These are phyloP conservation scores for Peromyscus californicus DNA, from an alignment of 2,113 vertebrate genomes.

Conservation along the genomic window DNA sequence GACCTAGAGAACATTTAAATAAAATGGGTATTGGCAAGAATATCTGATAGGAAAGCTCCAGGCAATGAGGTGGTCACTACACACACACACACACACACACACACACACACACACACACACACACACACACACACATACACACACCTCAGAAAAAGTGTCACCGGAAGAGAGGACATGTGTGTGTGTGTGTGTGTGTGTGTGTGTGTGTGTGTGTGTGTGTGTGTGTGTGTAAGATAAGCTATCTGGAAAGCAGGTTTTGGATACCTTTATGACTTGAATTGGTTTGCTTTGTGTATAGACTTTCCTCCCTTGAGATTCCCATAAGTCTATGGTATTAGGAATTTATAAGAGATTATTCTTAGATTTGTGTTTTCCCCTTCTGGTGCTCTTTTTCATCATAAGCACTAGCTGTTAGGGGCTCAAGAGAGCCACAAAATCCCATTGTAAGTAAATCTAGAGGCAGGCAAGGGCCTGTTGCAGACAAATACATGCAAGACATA, in stretches of 20 bases:
- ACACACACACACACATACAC: accelerated
- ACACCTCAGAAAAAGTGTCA: neutral
- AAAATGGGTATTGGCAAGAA: neutral
- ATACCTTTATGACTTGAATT: conserved; percentile 5
- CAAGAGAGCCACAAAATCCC: conserved; percentile 24
- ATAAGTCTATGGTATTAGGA: neutral
- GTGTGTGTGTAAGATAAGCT: neutral
- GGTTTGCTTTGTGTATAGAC: neutral
- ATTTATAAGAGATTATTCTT: conserved; percentile 59
- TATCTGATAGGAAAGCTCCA: neutral
- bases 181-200: no score
- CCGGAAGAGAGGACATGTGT: neutral
- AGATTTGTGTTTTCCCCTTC: conserved; percentile 63
- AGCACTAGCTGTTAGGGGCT: neutral
- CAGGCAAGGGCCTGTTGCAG: neutral
- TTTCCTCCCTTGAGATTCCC: conserved; percentile 56
- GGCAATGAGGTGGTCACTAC: neutral
- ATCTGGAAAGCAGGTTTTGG: neutral
- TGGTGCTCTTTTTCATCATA: conserved; percentile 43
- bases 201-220: no score
- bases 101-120: neutral
- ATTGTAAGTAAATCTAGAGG: conserved; percentile 31
- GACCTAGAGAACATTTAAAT: neutral
- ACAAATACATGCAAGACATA: neutral
- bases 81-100: no score